These are phyloP conservation scores for Telmatherina bonti DNA, from an alignment of 2,797 vertebrate species.

Conservation along the genomic window DNA sequence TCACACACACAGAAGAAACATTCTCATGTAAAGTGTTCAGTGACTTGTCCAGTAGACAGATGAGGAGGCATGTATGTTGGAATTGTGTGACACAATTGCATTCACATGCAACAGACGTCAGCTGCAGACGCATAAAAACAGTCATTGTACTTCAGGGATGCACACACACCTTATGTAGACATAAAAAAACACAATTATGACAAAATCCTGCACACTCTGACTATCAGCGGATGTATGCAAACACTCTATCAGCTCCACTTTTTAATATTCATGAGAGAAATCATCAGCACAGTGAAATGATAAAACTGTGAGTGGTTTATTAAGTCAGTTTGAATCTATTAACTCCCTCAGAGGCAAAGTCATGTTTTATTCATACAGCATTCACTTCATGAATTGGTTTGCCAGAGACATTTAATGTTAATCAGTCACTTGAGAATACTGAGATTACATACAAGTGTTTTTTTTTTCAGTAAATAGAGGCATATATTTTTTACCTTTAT, in stretches of 20 bases:
- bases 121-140: slow-evolving; percentile 5
- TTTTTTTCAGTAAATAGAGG: slow-evolving; percentile 34
- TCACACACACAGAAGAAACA: no score
- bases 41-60: neutral
- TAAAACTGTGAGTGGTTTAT: slow-evolving; percentile 46
- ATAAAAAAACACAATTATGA: slow-evolving; percentile 7
- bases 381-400: slow-evolving; percentile 48
- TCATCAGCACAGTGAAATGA: slow-evolving; percentile 7
- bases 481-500: slow-evolving; percentile 42
- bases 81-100: neutral
- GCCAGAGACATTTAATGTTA: slow-evolving; percentile 43
- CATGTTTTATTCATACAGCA: slow-evolving; percentile 69
- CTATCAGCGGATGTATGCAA: neutral
- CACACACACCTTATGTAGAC: neutral
- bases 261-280: slow-evolving; percentile 22
- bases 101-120: neutral
- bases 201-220: neutral
- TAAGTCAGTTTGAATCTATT: slow-evolving; percentile 52
- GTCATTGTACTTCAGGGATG: neutral
- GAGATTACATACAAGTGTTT: slow-evolving; percentile 5
- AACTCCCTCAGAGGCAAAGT: slow-evolving; percentile 31
- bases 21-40: slow-evolving; percentile 4
- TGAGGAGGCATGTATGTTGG: neutral
- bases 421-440: slow-evolving; percentile 44
- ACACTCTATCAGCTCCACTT: slow-evolving; percentile 13